phyloP scores from a whole-genome alignment of 2,797 vertebrate species.

The Yasuhikotakia modesta region DNA sequence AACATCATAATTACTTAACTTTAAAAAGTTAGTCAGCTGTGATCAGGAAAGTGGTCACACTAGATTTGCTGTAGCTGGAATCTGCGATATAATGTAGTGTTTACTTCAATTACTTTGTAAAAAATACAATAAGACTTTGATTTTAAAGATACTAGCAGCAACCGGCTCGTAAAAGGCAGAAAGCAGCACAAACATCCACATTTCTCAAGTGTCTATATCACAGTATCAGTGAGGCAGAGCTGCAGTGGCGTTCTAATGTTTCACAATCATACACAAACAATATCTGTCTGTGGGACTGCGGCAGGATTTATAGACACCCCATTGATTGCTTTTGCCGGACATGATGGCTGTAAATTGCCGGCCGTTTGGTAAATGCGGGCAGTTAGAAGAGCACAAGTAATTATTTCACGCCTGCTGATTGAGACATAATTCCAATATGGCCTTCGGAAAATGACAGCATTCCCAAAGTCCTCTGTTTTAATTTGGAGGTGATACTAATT shows the following conservation, averaged over 20 bases:
- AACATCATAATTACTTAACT: too few species aligned
- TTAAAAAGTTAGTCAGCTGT: too few species aligned
- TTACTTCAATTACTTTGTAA: too few species aligned
- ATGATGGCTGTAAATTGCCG: conserved; percentile 83
- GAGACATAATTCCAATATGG: conserved; percentile 80
- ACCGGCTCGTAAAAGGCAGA: conserved; percentile 1
- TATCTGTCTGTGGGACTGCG: conserved; percentile 71
- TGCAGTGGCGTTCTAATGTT: conserved; percentile 63
- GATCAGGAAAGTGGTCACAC: too few species aligned
- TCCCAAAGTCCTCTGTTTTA: conserved; percentile 81
- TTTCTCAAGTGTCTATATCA: conserved; percentile 26
- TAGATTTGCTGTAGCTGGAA: too few species aligned
- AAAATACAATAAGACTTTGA: neutral
- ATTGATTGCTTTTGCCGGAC: conserved; percentile 81
- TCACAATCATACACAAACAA: conserved; percentile 76
- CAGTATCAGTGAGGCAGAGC: conserved; percentile 42
- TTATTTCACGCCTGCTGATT: conserved; percentile 82
- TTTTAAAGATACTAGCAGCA: neutral
- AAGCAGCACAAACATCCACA: conserved; percentile 10
- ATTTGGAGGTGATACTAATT: conserved; percentile 82
- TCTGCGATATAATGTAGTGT: too few species aligned
- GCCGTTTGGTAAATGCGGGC: conserved; percentile 82
- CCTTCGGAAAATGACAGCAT: conserved; percentile 78
- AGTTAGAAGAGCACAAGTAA: conserved; percentile 83
- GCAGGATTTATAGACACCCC: conserved; percentile 81